Percentiles rank a stretch among this genome's conserved stretches.
Evolutionary conservation across 30 jellyfish, hydroid and myxozoan genomes (phyloP).

Genomic region (Hydra vulgaris): DNA sequence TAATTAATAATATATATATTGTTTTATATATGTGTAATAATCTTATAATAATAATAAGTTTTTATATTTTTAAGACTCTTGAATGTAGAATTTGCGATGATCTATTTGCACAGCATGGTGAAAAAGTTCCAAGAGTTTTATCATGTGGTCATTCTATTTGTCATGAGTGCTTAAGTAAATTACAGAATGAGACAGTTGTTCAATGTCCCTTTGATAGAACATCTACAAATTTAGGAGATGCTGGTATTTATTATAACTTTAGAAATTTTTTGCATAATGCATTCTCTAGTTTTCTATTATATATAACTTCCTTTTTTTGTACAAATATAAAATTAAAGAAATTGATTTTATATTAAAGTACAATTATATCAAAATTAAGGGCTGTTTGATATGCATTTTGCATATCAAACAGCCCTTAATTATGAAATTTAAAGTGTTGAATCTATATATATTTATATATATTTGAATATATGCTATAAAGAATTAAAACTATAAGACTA

Average conservation of each 20-base stretch:
- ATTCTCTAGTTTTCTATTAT: too few species aligned
- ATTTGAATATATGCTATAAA: too few species aligned
- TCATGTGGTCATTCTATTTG: constrained; percentile 94
- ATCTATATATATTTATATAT: too few species aligned
- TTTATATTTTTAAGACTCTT: constrained; percentile 45
- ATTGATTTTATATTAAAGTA: too few species aligned
- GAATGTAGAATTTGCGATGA: constrained; percentile 96
- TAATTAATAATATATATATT: too few species aligned
- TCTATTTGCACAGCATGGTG: constrained; percentile 65
- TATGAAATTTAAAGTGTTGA: too few species aligned
- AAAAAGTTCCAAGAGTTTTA: constrained; percentile 74
- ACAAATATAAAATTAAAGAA: too few species aligned
- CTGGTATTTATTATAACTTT: constrained; percentile 8
- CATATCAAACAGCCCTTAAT: too few species aligned
- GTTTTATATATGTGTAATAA: neutral
- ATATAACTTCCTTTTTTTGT: neutral
- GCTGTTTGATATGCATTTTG: too few species aligned
- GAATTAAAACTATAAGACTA: too few species aligned
- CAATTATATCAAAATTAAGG: too few species aligned
- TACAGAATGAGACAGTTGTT: constrained; percentile 34
- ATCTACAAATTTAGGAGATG: constrained; percentile 74
- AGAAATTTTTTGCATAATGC: neutral
- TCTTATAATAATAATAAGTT: too few species aligned
- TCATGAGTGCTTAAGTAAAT: constrained; percentile 77
- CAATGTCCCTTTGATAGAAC: constrained; percentile 88